phyloP scores from a whole-genome alignment of 2,797 vertebrate genomes.

The Scomberomorus guttatus region DNA sequence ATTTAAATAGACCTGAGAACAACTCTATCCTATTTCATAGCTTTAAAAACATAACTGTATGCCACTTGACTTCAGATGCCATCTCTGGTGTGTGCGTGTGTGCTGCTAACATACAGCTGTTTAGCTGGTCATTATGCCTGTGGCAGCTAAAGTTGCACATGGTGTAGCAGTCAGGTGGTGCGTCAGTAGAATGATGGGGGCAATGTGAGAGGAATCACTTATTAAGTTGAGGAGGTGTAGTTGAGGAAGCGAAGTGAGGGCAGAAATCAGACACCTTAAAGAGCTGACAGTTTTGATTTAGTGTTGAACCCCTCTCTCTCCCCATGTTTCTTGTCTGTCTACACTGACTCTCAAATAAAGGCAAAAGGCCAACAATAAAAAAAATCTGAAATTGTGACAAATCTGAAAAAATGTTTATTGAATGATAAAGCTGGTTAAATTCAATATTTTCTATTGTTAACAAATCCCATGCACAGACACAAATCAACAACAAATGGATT shows the following conservation, averaged over 20 bases:
- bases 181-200: constrained; percentile 50
- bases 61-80: constrained; percentile 27
- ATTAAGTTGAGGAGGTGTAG: constrained; percentile 16
- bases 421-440: no score
- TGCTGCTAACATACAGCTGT: constrained; percentile 12
- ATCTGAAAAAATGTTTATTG: no score
- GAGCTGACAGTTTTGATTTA: neutral
- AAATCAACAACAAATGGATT: no score
- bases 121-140: constrained; percentile 55
- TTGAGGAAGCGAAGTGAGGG: neutral
- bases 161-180: constrained; percentile 44
- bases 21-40: neutral
- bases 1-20: constrained; percentile 29
- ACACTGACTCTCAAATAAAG: no score
- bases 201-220: constrained; percentile 53
- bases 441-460: no score
- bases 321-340: neutral
- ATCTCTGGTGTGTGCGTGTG: constrained; percentile 5
- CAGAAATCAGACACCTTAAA: neutral
- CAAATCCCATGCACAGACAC: no score
- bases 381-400: neutral
- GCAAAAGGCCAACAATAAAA: no score
- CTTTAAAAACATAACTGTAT: constrained; percentile 15
- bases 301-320: neutral
- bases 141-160: constrained; percentile 57